Evolutionary conservation across 2,797 vertebrate genomes (phyloP).

Genomic region (Gadopsis bispinosus): DNA sequence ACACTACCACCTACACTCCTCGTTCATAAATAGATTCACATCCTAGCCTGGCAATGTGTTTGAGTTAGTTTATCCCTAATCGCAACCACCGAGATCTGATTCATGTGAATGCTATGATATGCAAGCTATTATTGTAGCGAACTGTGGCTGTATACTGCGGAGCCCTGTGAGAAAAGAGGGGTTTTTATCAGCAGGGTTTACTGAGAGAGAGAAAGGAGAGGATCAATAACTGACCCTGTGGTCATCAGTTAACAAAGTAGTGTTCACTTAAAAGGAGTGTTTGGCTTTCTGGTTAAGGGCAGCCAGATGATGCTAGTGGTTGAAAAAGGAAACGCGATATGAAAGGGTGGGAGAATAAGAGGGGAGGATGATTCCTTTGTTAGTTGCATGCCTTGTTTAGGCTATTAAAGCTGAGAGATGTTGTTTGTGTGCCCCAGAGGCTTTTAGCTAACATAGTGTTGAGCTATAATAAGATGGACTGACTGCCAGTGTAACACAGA

Average conservation of each 20-base stretch:
- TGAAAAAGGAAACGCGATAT: constrained; percentile 81
- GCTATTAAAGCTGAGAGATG: constrained; percentile 78
- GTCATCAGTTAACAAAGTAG: constrained; percentile 88
- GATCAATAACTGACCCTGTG: constrained; percentile 87
- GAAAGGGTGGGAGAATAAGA: constrained; percentile 74
- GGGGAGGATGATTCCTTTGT: constrained; percentile 76
- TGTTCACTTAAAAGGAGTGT: constrained; percentile 82
- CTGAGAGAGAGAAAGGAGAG: constrained; percentile 71
- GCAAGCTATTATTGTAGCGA: constrained; percentile 80
- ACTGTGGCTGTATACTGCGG: constrained; percentile 56
- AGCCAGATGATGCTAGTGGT: constrained; percentile 82
- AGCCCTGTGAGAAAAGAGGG: constrained; percentile 70
- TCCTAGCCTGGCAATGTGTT: constrained; percentile 73
- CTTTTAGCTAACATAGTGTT: constrained; percentile 70
- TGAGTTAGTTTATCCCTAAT: constrained; percentile 80
- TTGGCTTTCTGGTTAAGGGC: constrained; percentile 83
- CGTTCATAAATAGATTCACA: constrained; percentile 80
- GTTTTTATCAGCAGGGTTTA: constrained; percentile 76
- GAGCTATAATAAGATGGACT: constrained; percentile 75
- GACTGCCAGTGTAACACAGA: constrained; percentile 50
- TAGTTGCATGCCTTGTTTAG: constrained; percentile 76
- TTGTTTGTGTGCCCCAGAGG: constrained; percentile 75
- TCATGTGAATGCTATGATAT: constrained; percentile 80
- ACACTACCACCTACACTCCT: constrained; percentile 82
- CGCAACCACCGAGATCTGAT: constrained; percentile 81